Evolutionary conservation across 2,797 vertebrate species (phyloP).

Genomic region (Tauraco hartlaubi): DNA sequence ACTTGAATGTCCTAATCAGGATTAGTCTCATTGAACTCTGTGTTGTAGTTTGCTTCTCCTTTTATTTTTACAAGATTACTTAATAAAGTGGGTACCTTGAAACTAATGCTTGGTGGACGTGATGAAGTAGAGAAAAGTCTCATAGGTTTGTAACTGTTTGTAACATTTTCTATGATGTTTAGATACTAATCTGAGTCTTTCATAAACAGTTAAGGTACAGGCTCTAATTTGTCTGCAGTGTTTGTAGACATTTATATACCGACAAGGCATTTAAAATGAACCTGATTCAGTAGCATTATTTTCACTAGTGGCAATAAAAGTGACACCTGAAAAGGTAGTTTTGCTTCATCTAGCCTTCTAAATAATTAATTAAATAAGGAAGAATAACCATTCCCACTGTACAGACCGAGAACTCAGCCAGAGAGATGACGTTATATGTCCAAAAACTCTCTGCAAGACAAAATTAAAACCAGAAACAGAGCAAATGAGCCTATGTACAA

Average conservation of each 20-base stretch:
- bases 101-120: not conserved
- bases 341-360: not conserved
- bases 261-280: not conserved
- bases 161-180: not conserved
- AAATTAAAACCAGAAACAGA: not conserved
- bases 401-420: not conserved
- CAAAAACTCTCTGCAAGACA: not conserved
- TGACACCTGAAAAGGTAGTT: not conserved
- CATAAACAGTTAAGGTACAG: not conserved
- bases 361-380: not conserved
- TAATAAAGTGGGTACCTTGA: not conserved
- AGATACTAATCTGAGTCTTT: not conserved
- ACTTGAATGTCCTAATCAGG: not conserved
- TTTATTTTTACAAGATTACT: not conserved
- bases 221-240: not conserved
- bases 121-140: not conserved
- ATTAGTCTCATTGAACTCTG: not conserved
- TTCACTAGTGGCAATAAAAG: not conserved
- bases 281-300: not conserved
- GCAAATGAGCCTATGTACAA: not conserved
- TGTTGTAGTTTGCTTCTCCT: not conserved
- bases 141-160: not conserved
- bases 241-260: not conserved
- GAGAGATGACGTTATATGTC: not conserved
- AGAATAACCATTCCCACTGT: not conserved